A percentile compares a stretch with the other conserved stretches of the same genome.
These are phyloP conservation scores for Poeciliopsis turrubarensis DNA, from an alignment of 2,113 vertebrate genomes.

Conservation along the genomic window DNA sequence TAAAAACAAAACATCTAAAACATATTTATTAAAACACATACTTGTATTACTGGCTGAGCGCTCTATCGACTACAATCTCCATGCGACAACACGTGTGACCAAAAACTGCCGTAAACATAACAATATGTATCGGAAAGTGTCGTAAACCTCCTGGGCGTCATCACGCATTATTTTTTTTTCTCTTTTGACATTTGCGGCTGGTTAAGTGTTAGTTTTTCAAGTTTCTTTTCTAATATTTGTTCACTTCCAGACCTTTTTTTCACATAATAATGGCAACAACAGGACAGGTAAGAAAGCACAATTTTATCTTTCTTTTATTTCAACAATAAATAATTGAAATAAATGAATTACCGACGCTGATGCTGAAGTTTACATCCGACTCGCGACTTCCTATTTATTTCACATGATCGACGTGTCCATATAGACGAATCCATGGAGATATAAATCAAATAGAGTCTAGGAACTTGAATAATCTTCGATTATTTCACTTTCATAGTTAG, in stretches of 20 bases:
- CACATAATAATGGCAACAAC: conserved; percentile 36
- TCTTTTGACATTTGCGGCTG: not conserved
- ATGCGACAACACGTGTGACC: conserved; percentile 64
- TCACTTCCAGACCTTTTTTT: not conserved
- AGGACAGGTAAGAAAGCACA: conserved; percentile 42
- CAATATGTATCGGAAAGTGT: not conserved
- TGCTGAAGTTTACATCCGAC: not conserved
- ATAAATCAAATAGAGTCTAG: too few relatives aligned
- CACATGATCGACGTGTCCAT: too few relatives aligned
- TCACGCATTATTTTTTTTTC: too few relatives aligned
- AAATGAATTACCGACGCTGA: too few relatives aligned
- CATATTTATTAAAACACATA: not conserved
- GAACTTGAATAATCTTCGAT: too few relatives aligned
- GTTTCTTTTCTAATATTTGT: not conserved
- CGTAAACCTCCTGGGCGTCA: conserved; percentile 1
- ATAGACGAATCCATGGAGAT: too few relatives aligned
- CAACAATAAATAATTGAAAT: too few relatives aligned
- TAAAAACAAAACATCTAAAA: fast-evolving
- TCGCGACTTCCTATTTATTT: not conserved
- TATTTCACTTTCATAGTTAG: too few relatives aligned
- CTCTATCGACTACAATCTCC: conserved; percentile 1
- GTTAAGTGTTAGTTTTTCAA: not conserved
- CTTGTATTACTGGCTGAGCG: not conserved
- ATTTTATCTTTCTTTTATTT: not conserved
- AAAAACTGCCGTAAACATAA: conserved; percentile 47